Base-by-base conservation (phyloP, 2,113 vertebrate genomes). In the Notarius lentiginosus region DNA sequence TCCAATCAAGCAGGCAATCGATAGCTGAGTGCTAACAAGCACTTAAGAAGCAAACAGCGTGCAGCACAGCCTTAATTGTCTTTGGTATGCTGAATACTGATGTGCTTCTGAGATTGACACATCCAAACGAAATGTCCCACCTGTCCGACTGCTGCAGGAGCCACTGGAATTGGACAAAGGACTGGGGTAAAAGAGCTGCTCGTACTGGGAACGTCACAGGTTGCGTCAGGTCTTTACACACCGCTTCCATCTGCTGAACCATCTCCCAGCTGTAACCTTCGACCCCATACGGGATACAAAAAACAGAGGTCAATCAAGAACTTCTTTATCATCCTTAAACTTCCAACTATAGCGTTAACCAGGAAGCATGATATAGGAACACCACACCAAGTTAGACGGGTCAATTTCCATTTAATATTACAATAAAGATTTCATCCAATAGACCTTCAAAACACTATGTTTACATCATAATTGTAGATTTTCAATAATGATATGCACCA, bases 191-290 rank as follows among this genome's bases (percentile, higher is more conserved):
- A 6, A 98, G 92, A 0, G 94, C 95, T 14, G 96, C 98, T 86
- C 97, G 95, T 2, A 98, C 96, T 60, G 98, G 96, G 90, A 98
- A 98, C 1, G 96, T 97, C 77, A 99, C 92, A 0, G 95, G 95
- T 87, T 97, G 95, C 60, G 53, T 90, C 30, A 97, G 91, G 0
- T 51, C 18, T 41, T n/a, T 90, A 86, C 97, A 98, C 9, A 96
- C 89, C 15, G 87, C 89, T 86, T 97, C 95, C 97, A 99, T 99
- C 89, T 93, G 91, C 68, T 91, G 94, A 89, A 98, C 96, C 96
- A 97, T 97, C 22, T 93, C 90, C 97, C 96, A 97, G 72, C 93
- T 96, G 91, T 99, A 99, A 7, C 97, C 98, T 99, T 41, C 17
- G 51, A 70, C 11, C 9, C 49, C 56, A 79, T 88, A 90, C 6